Conservation (phyloP, 2,888 invertebrate species). For the Lasioglossum zephyrum region DNA sequence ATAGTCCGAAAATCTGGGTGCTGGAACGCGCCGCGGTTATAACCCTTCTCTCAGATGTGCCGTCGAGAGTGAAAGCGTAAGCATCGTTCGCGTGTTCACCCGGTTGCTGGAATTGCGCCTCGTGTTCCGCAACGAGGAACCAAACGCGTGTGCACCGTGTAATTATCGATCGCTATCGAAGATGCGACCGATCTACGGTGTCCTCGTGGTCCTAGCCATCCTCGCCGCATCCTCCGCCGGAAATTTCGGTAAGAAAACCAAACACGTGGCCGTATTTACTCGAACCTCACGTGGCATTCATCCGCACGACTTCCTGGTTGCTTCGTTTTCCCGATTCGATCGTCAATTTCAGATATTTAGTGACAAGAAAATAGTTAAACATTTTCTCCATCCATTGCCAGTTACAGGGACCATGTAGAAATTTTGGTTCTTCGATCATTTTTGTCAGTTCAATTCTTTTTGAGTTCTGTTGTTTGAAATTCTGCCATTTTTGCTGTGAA, state of each 20-base stretch:
- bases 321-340: too few relatives aligned
- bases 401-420: too few relatives aligned
- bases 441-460: too few relatives aligned
- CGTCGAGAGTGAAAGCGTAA: constrained; percentile 82
- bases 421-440: too few relatives aligned
- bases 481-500: too few relatives aligned
- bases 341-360: too few relatives aligned
- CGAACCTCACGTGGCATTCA: background rate
- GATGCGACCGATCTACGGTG: constrained; percentile 19
- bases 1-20: constrained; percentile 74
- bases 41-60: constrained; percentile 78
- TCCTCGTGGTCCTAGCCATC: constrained; percentile 1
- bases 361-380: too few relatives aligned
- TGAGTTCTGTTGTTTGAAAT: too few relatives aligned
- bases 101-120: constrained; percentile 17
- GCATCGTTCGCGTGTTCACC: constrained; percentile 58
- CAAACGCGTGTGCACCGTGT: background rate
- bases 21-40: constrained; percentile 62
- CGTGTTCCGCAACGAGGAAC: constrained; percentile 9
- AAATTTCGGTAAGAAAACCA: constrained; percentile 76
- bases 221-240: constrained; percentile 51
- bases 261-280: too few relatives aligned
- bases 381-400: too few relatives aligned
- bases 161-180: constrained; percentile 15
- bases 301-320: too few relatives aligned